A percentile compares a stretch with the other conserved stretches of the same genome.
phyloP scores from a whole-genome alignment of 92 coral and sea anemone genomes.

The Porites lobata region DNA sequence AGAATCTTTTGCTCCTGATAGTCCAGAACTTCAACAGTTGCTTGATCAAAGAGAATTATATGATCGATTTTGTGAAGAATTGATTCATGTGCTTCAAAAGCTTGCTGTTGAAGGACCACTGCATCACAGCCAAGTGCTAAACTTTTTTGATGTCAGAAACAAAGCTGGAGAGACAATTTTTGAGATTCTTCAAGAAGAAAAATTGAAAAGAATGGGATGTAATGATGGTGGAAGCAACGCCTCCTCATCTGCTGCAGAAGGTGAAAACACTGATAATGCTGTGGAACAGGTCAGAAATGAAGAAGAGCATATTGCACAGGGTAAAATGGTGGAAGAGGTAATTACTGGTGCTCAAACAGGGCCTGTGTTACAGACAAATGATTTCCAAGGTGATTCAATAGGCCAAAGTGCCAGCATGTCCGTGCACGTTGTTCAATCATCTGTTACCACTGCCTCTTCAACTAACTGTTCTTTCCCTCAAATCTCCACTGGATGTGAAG shows the following conservation, averaged over 20 bases:
- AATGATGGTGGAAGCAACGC: not conserved
- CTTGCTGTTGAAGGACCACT: constrained; percentile 4
- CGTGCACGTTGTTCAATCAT: not conserved
- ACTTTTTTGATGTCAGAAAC: constrained; percentile 10
- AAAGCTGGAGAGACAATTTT: constrained; percentile 24
- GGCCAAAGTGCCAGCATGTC: not conserved
- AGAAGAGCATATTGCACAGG: not conserved
- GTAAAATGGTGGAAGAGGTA: not conserved
- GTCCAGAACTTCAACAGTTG: not conserved
- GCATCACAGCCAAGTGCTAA: not conserved
- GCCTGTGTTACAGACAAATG: not conserved
- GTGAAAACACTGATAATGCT: not conserved
- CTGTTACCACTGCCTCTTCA: not conserved
- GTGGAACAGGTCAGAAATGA: not conserved
- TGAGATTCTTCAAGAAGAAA: constrained; percentile 5
- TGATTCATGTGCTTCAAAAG: constrained; percentile 5
- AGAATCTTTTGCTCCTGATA: not conserved
- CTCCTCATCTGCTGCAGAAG: not conserved
- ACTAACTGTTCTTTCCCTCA: not conserved
- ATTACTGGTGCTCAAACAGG: not conserved
- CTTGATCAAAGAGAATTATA: constrained; percentile 4
- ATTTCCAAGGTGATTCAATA: not conserved
- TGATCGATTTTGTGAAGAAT: constrained; percentile 6
- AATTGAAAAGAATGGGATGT: not conserved
- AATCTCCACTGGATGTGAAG: not conserved